Base-by-base conservation (phyloP, 2,888 invertebrate species). In the Eupithecia insigniata region DNA sequence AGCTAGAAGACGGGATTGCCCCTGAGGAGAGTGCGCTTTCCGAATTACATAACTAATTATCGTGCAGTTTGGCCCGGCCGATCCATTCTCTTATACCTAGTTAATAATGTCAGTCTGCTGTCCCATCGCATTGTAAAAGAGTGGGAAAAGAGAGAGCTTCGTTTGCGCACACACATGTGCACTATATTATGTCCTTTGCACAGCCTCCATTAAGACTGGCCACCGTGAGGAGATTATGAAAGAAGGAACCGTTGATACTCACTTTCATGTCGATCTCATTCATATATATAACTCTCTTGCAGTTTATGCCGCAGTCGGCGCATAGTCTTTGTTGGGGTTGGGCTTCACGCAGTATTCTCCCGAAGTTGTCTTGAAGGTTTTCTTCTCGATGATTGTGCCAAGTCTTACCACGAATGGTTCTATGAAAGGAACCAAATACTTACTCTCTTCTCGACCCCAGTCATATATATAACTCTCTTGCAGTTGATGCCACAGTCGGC, bases 291-390 rank as follows among this genome's bases (percentile, higher is more conserved):
- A 93, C 92, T 39, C 91, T 81, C 14, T 87, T 83, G 71, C 92
- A 92, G 79, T 93, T 93, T 71, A 92, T 92, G n/a, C 88, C 78
- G 72, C 92, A 90, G 73, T 93, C 94, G 0, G 92, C 77, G 5
- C 93, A 91, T 93, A 0, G 93, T 92, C 70, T 93, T n/a, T 93
- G 76, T 93, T 93, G 1, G 93, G 93, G 74, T 93, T 93, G 0
- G 93, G 92, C 55, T 93, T 93, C 10, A 92, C 90, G 74, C 92
- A 88, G 77, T 93, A 94, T 71, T 90, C 93, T 0, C 92, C 91
- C 0, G 87, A 85, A 0, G 93, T 93, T 0, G 93, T 93, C 72
- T 82, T 88, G 77, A 90, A 92, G 0, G 91, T 90, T 73, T 93
- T 93, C 75, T 91, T 90, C 62, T 88, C 91, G 0, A 92, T 90